Base-by-base conservation (phyloP, 2,113 vertebrate genomes). In the Oxygymnocypris stewartii region DNA sequence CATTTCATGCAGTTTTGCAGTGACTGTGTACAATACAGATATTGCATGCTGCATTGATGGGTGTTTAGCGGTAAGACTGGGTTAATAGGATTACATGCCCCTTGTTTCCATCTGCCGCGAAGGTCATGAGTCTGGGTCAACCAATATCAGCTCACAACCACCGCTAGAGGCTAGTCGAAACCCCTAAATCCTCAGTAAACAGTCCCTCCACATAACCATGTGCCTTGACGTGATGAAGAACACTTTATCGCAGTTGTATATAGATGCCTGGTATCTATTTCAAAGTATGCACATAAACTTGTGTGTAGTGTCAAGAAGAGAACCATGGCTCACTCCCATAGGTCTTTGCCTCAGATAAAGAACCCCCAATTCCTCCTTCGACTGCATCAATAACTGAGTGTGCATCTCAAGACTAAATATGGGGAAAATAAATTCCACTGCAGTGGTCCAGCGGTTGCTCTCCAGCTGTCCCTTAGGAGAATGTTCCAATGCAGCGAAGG, bases 391-490 rank as follows among this genome's bases (percentile, higher is more conserved):
- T 47, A 42, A 51, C 31, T 4, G n/a, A 67, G 79, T 54, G 75
- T 65, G 59, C 65, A 77, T 86, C 82, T 89, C 86, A 54, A 84
- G 89, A 88, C 94, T 95, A 94, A 94, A 94, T 94, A 94, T 94
- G 93, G 94, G 90, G 90, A 89, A 90, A 91, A 89, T 88, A 87
- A 87, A 87, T 89, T 91, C 78, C 87, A 88, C 88, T 89, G 91
- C 85, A 86, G 28, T 18, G 65, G 79, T 90, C 87, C 90, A 25
- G 84, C 54, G 69, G 31, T 87, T 77, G 75, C 85, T 86, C 82
- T 71, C 51, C 69, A 84, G 37, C 84, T 25, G 18, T 76, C 84
- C 61, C 79, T 86, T 57, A 25, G 91, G 89, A 89, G 84, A 63
- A 82, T 73, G 87, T 87, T 81, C 78, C 6, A 6, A 74, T 65